Conservation (phyloP, 1,140 invertebrate genomes). For the Hyposmocoma kahamanoa region DNA sequence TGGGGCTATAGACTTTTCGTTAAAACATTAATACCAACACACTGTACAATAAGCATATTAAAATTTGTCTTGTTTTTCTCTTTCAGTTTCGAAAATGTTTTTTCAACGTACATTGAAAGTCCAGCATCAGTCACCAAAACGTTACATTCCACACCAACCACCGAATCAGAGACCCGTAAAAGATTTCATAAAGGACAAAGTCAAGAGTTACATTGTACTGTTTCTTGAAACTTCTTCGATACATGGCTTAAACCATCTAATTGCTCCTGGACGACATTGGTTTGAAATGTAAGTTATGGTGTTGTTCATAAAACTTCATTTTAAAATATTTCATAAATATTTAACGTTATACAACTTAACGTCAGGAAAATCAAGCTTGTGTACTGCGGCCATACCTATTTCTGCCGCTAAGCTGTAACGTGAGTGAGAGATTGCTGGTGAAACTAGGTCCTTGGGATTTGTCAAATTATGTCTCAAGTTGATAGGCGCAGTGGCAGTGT, state of each 20-base stretch:
- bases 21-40: too few species aligned
- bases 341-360: background rate
- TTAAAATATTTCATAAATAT: background rate
- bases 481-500: too few species aligned
- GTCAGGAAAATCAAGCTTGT: too few species aligned
- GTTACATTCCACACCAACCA: background rate
- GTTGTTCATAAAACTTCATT: background rate
- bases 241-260: slow-evolving; percentile 58
- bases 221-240: slow-evolving; percentile 63
- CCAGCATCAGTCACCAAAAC: slow-evolving; percentile 11
- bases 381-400: too few species aligned
- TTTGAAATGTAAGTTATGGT: slow-evolving; percentile 54
- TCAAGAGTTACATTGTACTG: slow-evolving; percentile 39
- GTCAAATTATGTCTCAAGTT: too few species aligned
- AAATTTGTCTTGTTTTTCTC: too few species aligned
- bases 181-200: slow-evolving; percentile 20
- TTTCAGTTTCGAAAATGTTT: slow-evolving; percentile 35
- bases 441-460: too few species aligned
- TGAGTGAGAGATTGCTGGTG: too few species aligned
- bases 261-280: slow-evolving; percentile 46
- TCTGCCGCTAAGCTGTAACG: too few species aligned
- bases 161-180: slow-evolving; percentile 1
- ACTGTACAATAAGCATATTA: too few species aligned
- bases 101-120: slow-evolving; percentile 19
- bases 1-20: too few species aligned